Conservation (phyloP, 2,797 vertebrate genomes). For the Enteromius fasciolatus region DNA sequence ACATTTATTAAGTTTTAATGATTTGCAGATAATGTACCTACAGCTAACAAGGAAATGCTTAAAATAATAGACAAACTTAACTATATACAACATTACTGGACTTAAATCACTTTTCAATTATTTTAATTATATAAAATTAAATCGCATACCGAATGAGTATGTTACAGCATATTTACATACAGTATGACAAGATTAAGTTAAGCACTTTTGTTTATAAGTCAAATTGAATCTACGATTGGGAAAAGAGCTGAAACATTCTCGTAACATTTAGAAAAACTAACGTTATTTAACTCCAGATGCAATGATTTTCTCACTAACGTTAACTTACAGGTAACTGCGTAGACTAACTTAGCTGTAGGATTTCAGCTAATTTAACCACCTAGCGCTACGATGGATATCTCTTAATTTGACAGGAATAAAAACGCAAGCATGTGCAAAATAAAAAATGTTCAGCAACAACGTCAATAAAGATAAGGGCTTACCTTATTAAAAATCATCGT, state of each 20-base stretch:
- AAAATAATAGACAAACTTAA: background rate
- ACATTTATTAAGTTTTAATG: background rate
- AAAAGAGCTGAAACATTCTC: background rate
- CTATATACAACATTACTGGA: background rate
- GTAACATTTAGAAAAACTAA: background rate
- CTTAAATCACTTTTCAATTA: background rate
- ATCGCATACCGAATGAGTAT: background rate
- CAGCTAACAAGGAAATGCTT: background rate
- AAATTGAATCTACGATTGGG: background rate
- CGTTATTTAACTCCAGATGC: background rate
- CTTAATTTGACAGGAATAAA: background rate
- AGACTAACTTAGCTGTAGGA: background rate
- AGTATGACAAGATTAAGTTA: background rate
- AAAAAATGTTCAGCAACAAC: background rate
- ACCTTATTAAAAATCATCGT: slow-evolving; percentile 77
- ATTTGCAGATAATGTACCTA: background rate
- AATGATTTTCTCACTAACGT: too few relatives aligned
- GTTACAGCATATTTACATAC: background rate
- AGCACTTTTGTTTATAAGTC: background rate
- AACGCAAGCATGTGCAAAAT: background rate
- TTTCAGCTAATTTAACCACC: background rate
- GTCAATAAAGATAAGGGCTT: fast-evolving
- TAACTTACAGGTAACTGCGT: background rate
- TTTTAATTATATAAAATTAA: background rate
- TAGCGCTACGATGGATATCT: background rate